phyloP scores from a whole-genome alignment of 2,797 vertebrate genomes.

The Uromys caudimaculatus region DNA sequence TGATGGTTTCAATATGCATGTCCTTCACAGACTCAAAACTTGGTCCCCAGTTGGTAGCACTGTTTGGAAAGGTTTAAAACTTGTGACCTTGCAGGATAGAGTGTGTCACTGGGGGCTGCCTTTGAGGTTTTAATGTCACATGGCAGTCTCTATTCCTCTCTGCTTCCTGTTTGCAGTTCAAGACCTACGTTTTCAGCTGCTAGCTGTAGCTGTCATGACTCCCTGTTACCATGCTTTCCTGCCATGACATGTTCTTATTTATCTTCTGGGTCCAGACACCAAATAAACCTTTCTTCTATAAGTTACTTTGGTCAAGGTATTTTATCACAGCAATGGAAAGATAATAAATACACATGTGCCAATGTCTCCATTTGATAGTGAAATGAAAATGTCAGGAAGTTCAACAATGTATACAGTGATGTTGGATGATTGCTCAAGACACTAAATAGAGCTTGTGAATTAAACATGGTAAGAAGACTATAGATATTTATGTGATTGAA shows the following conservation, averaged over 20 bases:
- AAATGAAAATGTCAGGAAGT: neutral
- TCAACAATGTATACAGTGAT: neutral
- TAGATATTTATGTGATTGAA: neutral
- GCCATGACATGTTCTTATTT: no score
- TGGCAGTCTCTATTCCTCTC: neutral
- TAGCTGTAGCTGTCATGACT: neutral
- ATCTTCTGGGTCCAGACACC: neutral
- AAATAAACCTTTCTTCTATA: neutral
- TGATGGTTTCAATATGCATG: neutral
- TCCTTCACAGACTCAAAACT: neutral
- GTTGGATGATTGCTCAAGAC: neutral
- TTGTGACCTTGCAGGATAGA: neutral
- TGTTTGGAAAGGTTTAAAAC: neutral
- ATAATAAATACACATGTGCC: neutral
- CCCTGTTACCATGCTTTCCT: neutral
- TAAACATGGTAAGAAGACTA: neutral
- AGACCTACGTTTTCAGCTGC: neutral
- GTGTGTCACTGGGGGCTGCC: neutral
- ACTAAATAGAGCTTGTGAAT: neutral
- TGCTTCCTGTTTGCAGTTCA: neutral
- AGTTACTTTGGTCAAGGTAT: neutral
- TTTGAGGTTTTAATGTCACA: no score
- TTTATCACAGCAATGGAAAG: neutral
- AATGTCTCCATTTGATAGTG: neutral
- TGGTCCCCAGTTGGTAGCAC: neutral